A percentile compares a stretch with the other conserved stretches of the same genome.
phyloP scores from a whole-genome alignment of 2,797 vertebrate genomes.

The Rhynchonycteris naso region DNA sequence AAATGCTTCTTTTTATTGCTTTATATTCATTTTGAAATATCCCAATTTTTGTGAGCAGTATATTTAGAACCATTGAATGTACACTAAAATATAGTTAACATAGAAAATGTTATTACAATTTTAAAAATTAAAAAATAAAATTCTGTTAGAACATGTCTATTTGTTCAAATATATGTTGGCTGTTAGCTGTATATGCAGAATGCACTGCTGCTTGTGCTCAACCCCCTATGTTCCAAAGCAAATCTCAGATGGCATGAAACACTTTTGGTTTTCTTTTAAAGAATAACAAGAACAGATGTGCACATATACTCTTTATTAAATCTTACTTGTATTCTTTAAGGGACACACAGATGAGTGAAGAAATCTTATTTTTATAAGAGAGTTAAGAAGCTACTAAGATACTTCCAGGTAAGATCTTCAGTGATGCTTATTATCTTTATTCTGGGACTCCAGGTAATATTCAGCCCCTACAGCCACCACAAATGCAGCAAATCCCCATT shows the following conservation, averaged over 20 bases:
- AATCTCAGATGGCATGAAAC: not conserved
- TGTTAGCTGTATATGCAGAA: conserved; percentile 2
- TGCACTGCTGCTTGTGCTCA: not conserved
- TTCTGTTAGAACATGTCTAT: not conserved
- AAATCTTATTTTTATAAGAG: conserved; percentile 40
- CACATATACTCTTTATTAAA: conserved; percentile 41
- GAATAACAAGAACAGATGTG: conserved; percentile 62
- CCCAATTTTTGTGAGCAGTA: too few relatives aligned
- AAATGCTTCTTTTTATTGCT: too few relatives aligned
- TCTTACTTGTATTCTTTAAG: conserved; percentile 75
- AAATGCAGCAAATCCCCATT: conserved; percentile 95
- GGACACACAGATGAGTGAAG: conserved; percentile 41
- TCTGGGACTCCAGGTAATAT: conserved; percentile 90
- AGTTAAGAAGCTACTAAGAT: conserved; percentile 25
- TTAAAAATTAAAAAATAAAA: not conserved
- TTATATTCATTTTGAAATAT: too few relatives aligned
- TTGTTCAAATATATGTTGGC: conserved; percentile 22
- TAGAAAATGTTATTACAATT: not conserved
- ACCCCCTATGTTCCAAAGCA: not conserved
- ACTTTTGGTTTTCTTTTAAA: conserved; percentile 6
- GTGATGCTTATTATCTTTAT: conserved; percentile 90
- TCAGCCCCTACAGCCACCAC: conserved; percentile 93
- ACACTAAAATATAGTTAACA: not conserved
- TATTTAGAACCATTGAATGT: not conserved
- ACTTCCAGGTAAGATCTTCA: conserved; percentile 76